Base-by-base conservation (phyloP, 2,113 vertebrate species). In the Lophotis ruficrista region DNA sequence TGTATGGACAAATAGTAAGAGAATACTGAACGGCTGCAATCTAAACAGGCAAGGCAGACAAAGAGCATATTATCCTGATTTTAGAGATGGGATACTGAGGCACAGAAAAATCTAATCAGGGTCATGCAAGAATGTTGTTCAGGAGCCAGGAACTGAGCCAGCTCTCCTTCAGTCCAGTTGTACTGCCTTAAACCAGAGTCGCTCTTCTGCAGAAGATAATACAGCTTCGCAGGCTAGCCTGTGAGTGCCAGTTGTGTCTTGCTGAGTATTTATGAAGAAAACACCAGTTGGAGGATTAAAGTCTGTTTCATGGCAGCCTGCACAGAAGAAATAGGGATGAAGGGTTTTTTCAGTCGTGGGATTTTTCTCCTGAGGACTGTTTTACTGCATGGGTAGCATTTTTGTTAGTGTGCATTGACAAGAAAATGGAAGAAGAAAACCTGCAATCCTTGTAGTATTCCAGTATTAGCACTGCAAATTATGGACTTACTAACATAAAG, bases 71-170 rank as follows among this genome's bases (percentile, higher is more conserved):
- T 97, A 94, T 97, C 71, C 76, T 72, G 71, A 90, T 94, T 96
- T 96, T 96, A 95, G 87, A 94, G 96, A 96, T 94, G 93, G 90
- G 90, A 96, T 96, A 95, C 92, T 93, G 93, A 95, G 92, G 96
- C 94, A 90, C 93, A 96, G 88, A 85, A 96, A 96, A 88, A 93
- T 92, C 76, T 96, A 88, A 96, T 94, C 90, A 47, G 48, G 64
- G 83, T 92, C 83, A 64, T 93, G 92, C 66, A 92, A 86, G 94
- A 95, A 94, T 93, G 90, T 77, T 94, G 76, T 89, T 95, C 3
- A 2, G 69, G 51, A 94, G 71, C 93, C 94, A 96, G 79, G 56
- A 96, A 78, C 77, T 61, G 70, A 96, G 68, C 87, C 77, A 84
- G 35, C 81, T 90, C 68, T 78, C 80, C 75, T 93, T 80, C 51